Evolutionary conservation across 2,113 vertebrate genomes (phyloP), one percentile per base, ranked within the genome.

Genomic region (Chiloscyllium plagiosum): DNA sequence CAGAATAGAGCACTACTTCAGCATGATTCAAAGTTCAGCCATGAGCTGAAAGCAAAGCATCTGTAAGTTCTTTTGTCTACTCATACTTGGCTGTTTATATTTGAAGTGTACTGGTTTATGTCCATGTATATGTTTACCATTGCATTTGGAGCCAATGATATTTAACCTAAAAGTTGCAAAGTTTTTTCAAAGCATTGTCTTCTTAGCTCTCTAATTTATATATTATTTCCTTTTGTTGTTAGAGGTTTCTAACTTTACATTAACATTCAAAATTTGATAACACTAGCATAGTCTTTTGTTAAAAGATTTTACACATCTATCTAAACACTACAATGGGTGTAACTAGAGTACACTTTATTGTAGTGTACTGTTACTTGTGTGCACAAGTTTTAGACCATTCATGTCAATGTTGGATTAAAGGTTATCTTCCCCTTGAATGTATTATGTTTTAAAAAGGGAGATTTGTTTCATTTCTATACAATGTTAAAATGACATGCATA

Each of bases 241-340:
- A 2, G 66, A 42, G 8, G 66, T 95, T 95, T 94, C 66, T 70
- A 42, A 29, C 65, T 94, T 69, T 94, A 15, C 47, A 70, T 76
- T 95, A 52, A 72, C 68, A 72, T 95, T 95, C 50, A 95, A 61
- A 66, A 93, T 93, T 93, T 66, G 33, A 52, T 72, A 95, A 72
- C 47, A 76, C 20, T 95, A 72, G 10, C 4, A 50, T 42, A 89
- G 86, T 29, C 26, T n/a, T 92, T 65, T 92, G 87, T 92, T 92
- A 56, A 29, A 47, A 61, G 29, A 65, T 90, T 92, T 93, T 93
- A 22, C 61, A 93, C 37, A 66, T 37, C 20, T 37, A 42, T 69
- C 42, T 68, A 72, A 33, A 69, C 56, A 6, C 37, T 72, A 15
- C 4, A n/a, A 7, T 29, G 42, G 7, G 24, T 50, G 70, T 72